Base-by-base conservation (phyloP, 2,797 vertebrate species). In the Petrocephalus sullivani region DNA sequence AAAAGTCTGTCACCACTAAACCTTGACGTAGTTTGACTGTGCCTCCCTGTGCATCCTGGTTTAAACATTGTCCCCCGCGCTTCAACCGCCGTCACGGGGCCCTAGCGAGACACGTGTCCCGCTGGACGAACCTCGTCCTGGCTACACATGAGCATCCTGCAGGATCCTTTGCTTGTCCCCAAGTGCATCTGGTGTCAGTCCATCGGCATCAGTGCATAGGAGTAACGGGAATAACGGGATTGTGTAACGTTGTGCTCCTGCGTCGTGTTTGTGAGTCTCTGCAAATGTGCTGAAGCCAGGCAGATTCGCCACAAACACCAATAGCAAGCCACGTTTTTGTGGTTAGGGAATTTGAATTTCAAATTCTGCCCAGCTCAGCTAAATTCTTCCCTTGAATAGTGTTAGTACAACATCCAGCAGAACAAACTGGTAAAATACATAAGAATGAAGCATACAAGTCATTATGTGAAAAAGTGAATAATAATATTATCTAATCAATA, bases 301-400 rank as follows among this genome's bases (percentile, higher is more conserved):
- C 33, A 46, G 71, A 78, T 78, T 46, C 71, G 19, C 71, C 71
- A 46, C 71, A 78, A 8, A 46, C 37, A 19, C 37, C 16, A 33
- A 46, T n/a, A 46, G 16, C 16, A 1, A 46, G 14, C 37, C 71
- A 46, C 41, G 71, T 78, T 78, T 16, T 84, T 28, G 49, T 28
- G 49, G 53, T 84, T 53, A 53, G 49, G 82, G 46, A 53, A 84
- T 84, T 84, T 84, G 53, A 84, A 53, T 84, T 78, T 37, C 71
- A 78, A 33, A 78, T 78, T 78, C 37, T 46, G 7, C 16, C 71
- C 71, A 46, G 41, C 41, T 78, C 37, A 78, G 71, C 71, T 78
- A n/a, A 78, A 78, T 78, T 33, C 37, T 78, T 78, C 14, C 12
- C 14, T 78, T 8, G 71, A 41, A 78, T 78, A 78, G 33, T 14